These are phyloP conservation scores for Mionectes macconnelli DNA, from an alignment of 2,113 vertebrate genomes.

Conservation along the genomic window DNA sequence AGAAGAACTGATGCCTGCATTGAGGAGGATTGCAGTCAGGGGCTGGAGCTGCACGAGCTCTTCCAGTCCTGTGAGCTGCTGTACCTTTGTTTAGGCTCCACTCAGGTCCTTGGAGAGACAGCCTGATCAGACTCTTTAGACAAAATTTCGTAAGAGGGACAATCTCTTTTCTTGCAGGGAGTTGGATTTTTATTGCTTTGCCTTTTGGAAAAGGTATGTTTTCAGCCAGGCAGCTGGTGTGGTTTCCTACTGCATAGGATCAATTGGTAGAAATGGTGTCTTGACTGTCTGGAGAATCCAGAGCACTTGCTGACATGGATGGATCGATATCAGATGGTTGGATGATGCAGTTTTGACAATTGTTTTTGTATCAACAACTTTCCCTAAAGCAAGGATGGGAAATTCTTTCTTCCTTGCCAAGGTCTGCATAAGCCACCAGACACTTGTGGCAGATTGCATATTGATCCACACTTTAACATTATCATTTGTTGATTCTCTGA, in stretches of 20 bases:
- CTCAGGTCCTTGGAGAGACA: background rate
- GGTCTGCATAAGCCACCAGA: background rate
- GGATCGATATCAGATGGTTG: background rate
- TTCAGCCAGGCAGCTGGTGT: background rate
- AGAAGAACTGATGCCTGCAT: background rate
- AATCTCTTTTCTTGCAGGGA: background rate
- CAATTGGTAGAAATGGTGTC: background rate
- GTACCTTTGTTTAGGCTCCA: background rate
- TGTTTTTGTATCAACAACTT: slow-evolving; percentile 21
- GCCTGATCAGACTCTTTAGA: background rate
- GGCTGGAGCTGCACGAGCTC: background rate
- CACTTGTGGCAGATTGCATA: slow-evolving; percentile 15
- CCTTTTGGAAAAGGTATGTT: background rate
- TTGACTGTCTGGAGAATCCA: background rate
- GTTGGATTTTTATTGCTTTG: background rate
- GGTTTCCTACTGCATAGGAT: background rate
- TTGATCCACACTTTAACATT: background rate
- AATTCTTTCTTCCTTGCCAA: background rate
- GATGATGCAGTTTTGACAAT: slow-evolving; percentile 23
- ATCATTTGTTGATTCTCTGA: background rate
- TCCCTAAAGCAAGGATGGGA: background rate
- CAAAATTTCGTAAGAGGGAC: background rate
- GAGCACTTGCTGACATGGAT: background rate
- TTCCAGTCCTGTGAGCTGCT: background rate
- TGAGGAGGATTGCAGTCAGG: background rate